phyloP scores from a whole-genome alignment of 2,113 vertebrate species.

The Struthio camelus region DNA sequence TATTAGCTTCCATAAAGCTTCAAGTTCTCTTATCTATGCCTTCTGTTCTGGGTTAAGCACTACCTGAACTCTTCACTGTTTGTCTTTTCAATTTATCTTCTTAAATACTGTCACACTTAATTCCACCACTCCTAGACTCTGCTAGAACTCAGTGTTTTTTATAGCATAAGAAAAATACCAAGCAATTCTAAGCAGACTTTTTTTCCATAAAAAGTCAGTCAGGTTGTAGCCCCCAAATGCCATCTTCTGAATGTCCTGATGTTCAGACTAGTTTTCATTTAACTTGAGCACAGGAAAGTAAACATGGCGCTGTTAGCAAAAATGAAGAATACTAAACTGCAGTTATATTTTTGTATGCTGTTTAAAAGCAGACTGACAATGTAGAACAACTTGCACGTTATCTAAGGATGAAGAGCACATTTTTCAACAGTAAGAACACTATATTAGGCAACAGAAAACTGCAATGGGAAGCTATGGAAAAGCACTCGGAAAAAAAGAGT shows the following conservation, averaged over 20 bases:
- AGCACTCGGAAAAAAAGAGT: neutral
- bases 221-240: neutral
- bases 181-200: neutral
- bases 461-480: neutral
- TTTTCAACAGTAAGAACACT: neutral
- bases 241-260: neutral
- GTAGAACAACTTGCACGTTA: neutral
- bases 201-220: neutral
- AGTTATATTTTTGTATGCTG: neutral
- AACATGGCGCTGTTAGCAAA: neutral
- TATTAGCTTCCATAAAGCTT: neutral
- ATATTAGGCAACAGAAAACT: neutral
- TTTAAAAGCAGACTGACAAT: neutral
- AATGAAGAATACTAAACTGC: neutral
- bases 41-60: neutral
- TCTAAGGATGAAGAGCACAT: neutral
- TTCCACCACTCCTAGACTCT: neutral
- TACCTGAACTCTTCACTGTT: neutral
- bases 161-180: neutral
- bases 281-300: neutral
- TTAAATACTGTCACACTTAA: neutral
- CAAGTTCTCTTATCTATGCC: neutral
- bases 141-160: neutral
- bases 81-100: slow-evolving; percentile 1
- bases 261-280: neutral